Base-by-base conservation (phyloP, 1,140 invertebrate genomes). In the Polypedilum vanderplanki region DNA sequence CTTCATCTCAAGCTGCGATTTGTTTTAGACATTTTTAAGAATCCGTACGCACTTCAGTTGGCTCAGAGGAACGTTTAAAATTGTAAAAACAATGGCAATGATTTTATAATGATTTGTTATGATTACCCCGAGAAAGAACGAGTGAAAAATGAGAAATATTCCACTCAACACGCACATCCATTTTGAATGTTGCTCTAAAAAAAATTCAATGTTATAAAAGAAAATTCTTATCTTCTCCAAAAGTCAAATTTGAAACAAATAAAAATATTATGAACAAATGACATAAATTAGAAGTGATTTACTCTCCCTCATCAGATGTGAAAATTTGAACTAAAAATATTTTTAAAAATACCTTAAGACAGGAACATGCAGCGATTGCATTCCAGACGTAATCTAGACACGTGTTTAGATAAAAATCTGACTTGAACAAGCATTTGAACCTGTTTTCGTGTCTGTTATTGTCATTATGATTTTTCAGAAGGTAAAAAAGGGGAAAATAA, bases 371-470 rank as follows among this genome's bases (percentile, higher is more conserved):
- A n/a, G n/a, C n/a, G n/a, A 33, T 3, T 33, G 18, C n/a, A 70
- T 70, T 70, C 65, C 65, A 70, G 65, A 70, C 65, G 20, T 70
- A 22, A 70, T 70, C 65, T 18, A 70, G 65, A 70, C 65, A 70
- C 65, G 65, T 70, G 65, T 57, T 12, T n/a, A 15, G 12, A 57
- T 57, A 4, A 33, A 70, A n/a, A 20, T 70, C 10, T 22, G 65
- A 70, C 20, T 20, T 7, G 20, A 18, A 70, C 65, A 70, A 20
- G 17, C 20, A 17, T 57, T 57, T 12, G 46, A 57, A 57, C 8
- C 8, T 57, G 46, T 17, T 57, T 57, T 17, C 10, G 8, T 33
- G 24, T 33, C 24, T 3, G 5, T 3, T 33, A 33, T 33, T 33
- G 24, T 33, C 24, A 33, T n/a, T n/a, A n/a, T n/a, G n/a, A n/a